A percentile compares a stretch with the other conserved stretches of the same genome.
Conservation (phyloP, 1,140 invertebrate species). For the Micrasema longulum region DNA sequence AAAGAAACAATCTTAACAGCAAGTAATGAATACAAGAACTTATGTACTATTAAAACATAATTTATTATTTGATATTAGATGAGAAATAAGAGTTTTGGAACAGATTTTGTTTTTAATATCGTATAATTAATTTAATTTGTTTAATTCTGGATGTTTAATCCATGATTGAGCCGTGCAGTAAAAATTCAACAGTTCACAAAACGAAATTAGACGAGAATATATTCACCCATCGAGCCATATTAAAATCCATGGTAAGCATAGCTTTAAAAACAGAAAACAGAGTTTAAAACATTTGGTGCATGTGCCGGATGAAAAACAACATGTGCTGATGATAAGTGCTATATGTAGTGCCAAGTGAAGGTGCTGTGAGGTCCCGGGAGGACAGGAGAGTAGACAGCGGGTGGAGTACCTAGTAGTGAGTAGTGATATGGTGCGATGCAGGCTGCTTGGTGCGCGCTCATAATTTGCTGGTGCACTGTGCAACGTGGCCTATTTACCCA, state of each 20-base stretch:
- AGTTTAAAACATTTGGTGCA: conserved; percentile 51
- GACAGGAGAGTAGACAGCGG: conserved; percentile 40
- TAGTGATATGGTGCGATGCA: conserved; percentile 38
- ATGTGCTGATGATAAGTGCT: conserved; percentile 18
- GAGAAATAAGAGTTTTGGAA: no score
- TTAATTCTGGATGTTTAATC: no score
- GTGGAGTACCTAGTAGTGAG: background rate
- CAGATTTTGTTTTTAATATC: no score
- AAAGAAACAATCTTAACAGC: no score
- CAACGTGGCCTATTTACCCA: conserved; percentile 35
- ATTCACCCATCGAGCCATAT: conserved; percentile 54
- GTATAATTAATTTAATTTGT: no score
- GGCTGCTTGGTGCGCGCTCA: conserved; percentile 41
- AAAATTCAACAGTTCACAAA: no score
- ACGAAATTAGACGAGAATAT: conserved; percentile 47
- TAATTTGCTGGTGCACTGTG: conserved; percentile 42
- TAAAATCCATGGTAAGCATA: conserved; percentile 54
- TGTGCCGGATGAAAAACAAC: conserved; percentile 39
- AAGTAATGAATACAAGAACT: no score
- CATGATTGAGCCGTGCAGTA: no score
- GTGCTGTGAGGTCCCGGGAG: conserved; percentile 38
- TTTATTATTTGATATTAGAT: no score
- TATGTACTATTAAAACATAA: no score
- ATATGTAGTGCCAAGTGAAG: background rate
- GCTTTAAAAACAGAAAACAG: conserved; percentile 53